Conservation (phyloP, 2,888 invertebrate species). For the Norana najaformis region DNA sequence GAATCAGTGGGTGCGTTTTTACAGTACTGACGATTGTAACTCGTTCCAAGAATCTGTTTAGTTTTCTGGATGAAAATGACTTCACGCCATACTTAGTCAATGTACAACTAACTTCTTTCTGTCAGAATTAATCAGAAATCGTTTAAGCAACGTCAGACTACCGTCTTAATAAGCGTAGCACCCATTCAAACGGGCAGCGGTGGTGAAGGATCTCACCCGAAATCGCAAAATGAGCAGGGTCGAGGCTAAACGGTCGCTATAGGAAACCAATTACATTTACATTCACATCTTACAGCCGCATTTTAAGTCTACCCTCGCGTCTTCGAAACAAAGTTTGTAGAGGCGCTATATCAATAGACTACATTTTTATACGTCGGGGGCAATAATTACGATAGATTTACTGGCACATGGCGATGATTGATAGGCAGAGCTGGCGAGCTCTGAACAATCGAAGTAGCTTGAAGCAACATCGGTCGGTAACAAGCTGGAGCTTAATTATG, state of each 20-base stretch:
- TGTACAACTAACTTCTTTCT: no score
- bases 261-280: no score
- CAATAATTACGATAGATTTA: not conserved
- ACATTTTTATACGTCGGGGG: not conserved
- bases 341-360: not conserved
- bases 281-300: not conserved
- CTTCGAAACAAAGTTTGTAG: not conserved
- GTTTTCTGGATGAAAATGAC: not conserved
- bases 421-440: not conserved
- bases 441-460: not conserved
- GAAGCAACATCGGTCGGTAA: not conserved
- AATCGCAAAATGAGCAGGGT: no score
- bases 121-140: no score
- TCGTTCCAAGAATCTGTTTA: not conserved
- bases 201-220: no score
- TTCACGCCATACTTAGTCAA: not conserved
- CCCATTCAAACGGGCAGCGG: no score
- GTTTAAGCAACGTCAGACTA: no score
- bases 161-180: no score
- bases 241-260: no score
- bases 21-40: no score
- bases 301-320: no score
- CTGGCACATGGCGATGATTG: not conserved
- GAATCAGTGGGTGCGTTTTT: no score
- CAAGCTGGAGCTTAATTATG: not conserved